Base-by-base conservation (phyloP, 92 coral and sea anemone genomes). In the Heteractis magnifica region DNA sequence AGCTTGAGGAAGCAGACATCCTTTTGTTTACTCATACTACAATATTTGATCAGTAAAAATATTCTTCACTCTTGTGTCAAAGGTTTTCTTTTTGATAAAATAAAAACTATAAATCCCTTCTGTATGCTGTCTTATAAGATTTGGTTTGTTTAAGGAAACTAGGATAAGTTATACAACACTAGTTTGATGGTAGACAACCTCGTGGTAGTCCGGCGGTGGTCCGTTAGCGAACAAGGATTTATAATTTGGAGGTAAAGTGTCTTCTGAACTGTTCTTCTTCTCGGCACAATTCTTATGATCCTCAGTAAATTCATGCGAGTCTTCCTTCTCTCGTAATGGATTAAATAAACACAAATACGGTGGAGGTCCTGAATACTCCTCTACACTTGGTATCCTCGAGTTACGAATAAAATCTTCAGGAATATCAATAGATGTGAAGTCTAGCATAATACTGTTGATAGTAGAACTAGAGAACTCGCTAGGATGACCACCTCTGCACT, bases 271-370 rank as follows among this genome's bases (percentile, higher is more conserved):
- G 10, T 55, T 72, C 19, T 51, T 81, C 26, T 49, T 58, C 52
- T 76, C 34, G 8, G 20, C 51, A 49, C 12, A 14, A 59, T 6
- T 52, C 0, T 70, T n/a, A 8, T n/a, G 5, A 20, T 81, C 84
- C 11, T 80, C 55, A 44, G 7, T 64, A 49, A 14, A 8, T 23
- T 70, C 50, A 16, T 73, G 18, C 11, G 12, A 18, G 19, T 23
- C n/a, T 51, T 81, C 70, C 8, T 81, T 81, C 59, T 88, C 83
- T 23, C 62, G 56, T 49, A 81, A 52, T 8, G 90, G 87, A 48
- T 88, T 87, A 51, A 90, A 90, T 48, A 90, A 87, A 18, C 91
- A 81, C 10, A 90, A 76, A 85, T 90, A 90, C 18, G 93, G 93
- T 56, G 93, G 93, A 48, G 93, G 93, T 8, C 93, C 93, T 6